phyloP scores from a whole-genome alignment of 2,113 vertebrate species.

The Bubalus kerabau region DNA sequence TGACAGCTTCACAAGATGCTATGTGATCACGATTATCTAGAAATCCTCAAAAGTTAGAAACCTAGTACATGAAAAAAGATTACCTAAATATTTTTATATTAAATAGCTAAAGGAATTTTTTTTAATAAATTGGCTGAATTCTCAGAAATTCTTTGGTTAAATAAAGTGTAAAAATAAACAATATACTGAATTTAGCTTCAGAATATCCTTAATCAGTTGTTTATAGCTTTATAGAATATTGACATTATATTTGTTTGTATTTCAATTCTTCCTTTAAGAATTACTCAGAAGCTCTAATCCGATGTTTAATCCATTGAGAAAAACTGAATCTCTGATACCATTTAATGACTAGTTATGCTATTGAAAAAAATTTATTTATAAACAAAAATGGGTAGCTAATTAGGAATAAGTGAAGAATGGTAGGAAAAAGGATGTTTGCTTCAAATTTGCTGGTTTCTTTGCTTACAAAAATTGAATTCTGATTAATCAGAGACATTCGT shows the following conservation, averaged over 20 bases:
- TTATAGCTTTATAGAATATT: not conserved
- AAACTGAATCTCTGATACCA: not conserved
- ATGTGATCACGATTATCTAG: not conserved
- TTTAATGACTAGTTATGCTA: not conserved
- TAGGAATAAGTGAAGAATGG: not conserved
- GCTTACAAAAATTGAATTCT: conserved; percentile 81
- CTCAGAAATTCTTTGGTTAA: not conserved
- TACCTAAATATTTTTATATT: not conserved
- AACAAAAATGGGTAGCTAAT: not conserved
- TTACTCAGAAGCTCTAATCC: not conserved
- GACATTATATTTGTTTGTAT: conserved; percentile 1
- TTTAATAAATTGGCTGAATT: not conserved
- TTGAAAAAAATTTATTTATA: not conserved
- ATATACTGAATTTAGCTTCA: not conserved
- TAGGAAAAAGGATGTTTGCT: conserved; percentile 62
- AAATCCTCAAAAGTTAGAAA: conserved; percentile 10
- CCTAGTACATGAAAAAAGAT: not conserved
- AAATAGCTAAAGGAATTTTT: not conserved
- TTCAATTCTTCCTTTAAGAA: conserved; percentile 5
- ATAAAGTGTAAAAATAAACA: not conserved
- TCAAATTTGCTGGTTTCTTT: conserved; percentile 71
- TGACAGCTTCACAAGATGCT: conserved; percentile 47
- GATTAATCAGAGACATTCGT: conserved; percentile 83
- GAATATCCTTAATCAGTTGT: not conserved
- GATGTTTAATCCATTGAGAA: not conserved